Evolutionary conservation across 2,113 vertebrate species (phyloP), one percentile per base, ranked within the genome.

Genomic region (Chrysemys picta): DNA sequence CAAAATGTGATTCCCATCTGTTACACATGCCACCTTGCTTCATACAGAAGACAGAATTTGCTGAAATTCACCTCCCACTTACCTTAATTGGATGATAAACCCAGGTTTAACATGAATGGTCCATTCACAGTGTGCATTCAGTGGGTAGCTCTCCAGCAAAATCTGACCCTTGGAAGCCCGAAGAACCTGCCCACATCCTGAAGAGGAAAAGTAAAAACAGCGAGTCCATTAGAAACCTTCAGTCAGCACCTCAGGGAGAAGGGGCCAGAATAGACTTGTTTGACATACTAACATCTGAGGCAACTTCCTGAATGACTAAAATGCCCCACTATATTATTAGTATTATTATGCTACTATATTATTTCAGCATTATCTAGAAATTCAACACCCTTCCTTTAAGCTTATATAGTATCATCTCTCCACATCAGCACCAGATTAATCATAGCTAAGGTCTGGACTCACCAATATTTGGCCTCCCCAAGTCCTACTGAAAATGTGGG

Each of bases 121-220:
- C 99, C 99, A 99, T 95, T 99, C 99, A 4, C 99, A 99, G 76
- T 98, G 98, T 75, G 99, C 99, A 50, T 99, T 99, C 96, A 99
- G 98, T 1, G 99, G 99, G 95, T 99, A 99, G 96, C 99, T 99
- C 94, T 99, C 99, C 96, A 99, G 94, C 90, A 99, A 98, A 97
- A 99, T 98, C 89, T 99, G 99, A 87, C 99, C 99, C 92, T 98
- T 99, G 3, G 98, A 96, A 94, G 98, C 99, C 80, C 78, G 98
- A 80, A 99, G 98, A 92, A 99, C 98, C 89, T 99, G 99, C 29
- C 99, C 99, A 2, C 99, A 99, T 78, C 98, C 99, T 99, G 92
- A 56, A 96, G 89, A 94, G 54, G 52, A 90, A 97, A 96, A 90
- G 87, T 91, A 87, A 2, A 29, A 80, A 45, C 76, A 85, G 87